Conservation (phyloP, 2,113 vertebrate genomes). For the Scomber japonicus region DNA sequence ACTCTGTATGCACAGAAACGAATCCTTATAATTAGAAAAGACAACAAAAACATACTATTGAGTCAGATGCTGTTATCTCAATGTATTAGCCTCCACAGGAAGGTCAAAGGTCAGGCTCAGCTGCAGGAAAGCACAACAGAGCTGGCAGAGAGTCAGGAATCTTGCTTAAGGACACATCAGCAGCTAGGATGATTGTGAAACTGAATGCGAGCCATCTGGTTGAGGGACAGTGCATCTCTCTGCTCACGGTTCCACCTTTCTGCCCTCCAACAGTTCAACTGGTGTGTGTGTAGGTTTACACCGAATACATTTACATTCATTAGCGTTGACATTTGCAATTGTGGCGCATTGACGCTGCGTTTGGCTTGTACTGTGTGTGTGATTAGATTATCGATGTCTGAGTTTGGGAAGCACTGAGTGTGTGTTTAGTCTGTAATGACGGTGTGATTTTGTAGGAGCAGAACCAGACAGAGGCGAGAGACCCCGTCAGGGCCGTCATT, state of each 20-base stretch:
- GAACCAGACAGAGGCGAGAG: constrained; percentile 48
- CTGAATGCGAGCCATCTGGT: constrained; percentile 4
- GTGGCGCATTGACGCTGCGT: constrained; percentile 46
- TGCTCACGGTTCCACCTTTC: constrained; percentile 15
- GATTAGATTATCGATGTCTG: constrained; percentile 71
- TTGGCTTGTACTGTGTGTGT: constrained; percentile 51
- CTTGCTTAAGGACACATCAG: background rate
- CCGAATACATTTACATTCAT: constrained; percentile 71
- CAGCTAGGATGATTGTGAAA: background rate
- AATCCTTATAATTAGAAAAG: constrained; percentile 56
- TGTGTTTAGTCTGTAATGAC: constrained; percentile 58
- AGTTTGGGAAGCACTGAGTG: constrained; percentile 56
- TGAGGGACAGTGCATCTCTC: constrained; percentile 1
- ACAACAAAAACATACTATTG: constrained; percentile 49
- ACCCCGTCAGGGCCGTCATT: constrained; percentile 26
- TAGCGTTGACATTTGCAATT: constrained; percentile 68
- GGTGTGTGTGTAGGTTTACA: constrained; percentile 47
- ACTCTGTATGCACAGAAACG: constrained; percentile 45
- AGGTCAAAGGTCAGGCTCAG: constrained; percentile 32
- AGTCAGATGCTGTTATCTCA: constrained; percentile 27
- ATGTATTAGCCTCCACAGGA: background rate
- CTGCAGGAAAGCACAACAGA: background rate
- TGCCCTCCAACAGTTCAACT: constrained; percentile 43
- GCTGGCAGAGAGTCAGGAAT: background rate
- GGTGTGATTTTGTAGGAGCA: constrained; percentile 43